Evolutionary conservation across 2,797 vertebrate genomes (phyloP), one percentile per base, ranked within the genome.

Genomic region (Apogon hyalosoma): DNA sequence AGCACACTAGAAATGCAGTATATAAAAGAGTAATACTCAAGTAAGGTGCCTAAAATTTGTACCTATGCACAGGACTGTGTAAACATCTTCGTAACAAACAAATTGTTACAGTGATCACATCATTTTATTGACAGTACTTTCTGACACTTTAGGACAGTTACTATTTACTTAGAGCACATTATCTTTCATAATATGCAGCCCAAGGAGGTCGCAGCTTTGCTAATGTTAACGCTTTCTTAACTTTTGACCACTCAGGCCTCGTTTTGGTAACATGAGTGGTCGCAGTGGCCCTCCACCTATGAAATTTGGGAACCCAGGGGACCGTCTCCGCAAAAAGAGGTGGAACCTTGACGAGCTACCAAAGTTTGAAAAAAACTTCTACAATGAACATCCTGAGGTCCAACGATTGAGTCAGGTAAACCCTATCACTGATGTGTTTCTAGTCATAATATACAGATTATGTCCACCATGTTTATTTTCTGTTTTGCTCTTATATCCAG

Each of bases 291-390:
- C 95, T 36, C 94, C 96, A 52, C 94, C 96, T 15, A 95, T 95
- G 14, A 98, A 98, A 80, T 99, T 98, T 90, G 98, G 98, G 43
- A 98, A 98, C 89, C 97, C 97, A 0, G 98, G 98, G 4, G 97
- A 99, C 21, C 96, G 97, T 31, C 94, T 99, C 5, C 96, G 96
- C 38, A 99, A 98, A 82, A 98, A 97, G 88, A 97, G 95, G 73
- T 99, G 98, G 97, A 96, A 99, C 83, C 84, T 99, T 54, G 97
- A 92, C 16, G 96, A 98, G 50, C 92, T 99, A 33, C 96, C 97
- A 14, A 99, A 99, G 52, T 99, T 99, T 92, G 97, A 99, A 87
- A 99, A 99, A 90, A 99, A 99, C 86, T 99, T 99, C 77, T 99
- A 99, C 2, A 89, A 87, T 28, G 98, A 99, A 70, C 95, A 98